Evolutionary conservation across 1,140 invertebrate genomes (phyloP).

Genomic region (Lordiphosa clarofinis): DNA sequence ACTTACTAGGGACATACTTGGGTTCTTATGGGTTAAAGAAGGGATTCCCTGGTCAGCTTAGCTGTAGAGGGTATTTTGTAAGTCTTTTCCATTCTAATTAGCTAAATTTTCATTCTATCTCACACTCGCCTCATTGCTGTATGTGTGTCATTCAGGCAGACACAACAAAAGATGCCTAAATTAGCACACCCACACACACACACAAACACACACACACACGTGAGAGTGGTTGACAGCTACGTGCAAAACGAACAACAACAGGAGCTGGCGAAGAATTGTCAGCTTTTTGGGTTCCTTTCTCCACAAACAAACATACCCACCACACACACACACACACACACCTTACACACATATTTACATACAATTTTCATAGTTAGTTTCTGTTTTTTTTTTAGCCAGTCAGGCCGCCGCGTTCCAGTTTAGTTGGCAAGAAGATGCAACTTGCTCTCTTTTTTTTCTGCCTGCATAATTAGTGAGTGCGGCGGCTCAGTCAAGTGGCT

Average conservation of each 20-base stretch:
- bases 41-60: too few relatives aligned
- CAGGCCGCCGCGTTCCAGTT: conserved; percentile 66
- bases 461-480: conserved; percentile 75
- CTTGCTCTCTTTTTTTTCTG: conserved; percentile 8
- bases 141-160: conserved; percentile 45
- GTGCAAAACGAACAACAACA: conserved; percentile 48
- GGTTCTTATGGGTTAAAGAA: too few relatives aligned
- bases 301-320: too few relatives aligned
- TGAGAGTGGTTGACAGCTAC: conserved; percentile 27
- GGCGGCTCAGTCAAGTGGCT: conserved; percentile 68
- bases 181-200: conserved; percentile 59
- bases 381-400: conserved; percentile 29
- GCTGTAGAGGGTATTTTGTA: too few relatives aligned
- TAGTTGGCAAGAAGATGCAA: conserved; percentile 38
- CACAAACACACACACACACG: conserved; percentile 13
- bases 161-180: conserved; percentile 64
- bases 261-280: conserved; percentile 35
- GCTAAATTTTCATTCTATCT: conserved; percentile 7
- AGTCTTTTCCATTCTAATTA: not conserved
- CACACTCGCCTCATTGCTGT: not conserved
- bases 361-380: conserved; percentile 5
- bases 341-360: not conserved
- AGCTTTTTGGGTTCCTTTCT: conserved; percentile 36
- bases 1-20: too few relatives aligned
- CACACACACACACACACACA: too few relatives aligned